Conservation (phyloP, 1,140 invertebrate species). For the Apis mellifera region DNA sequence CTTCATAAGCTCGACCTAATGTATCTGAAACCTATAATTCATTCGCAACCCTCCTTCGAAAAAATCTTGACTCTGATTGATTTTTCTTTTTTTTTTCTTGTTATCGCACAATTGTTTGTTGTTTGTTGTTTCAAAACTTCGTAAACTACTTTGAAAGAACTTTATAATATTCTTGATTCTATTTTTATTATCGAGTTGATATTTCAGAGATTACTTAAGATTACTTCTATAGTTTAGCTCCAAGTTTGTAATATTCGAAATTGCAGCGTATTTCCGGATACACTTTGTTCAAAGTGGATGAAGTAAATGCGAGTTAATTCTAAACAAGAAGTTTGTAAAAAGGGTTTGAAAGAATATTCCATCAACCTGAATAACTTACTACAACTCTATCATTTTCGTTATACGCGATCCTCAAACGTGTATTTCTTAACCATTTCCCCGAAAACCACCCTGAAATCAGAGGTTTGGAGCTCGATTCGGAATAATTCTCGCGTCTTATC, state of each 20-base stretch:
- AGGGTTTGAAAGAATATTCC: too few species aligned
- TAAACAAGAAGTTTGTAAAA: too few species aligned
- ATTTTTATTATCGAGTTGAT: not conserved
- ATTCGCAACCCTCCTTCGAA: constrained; percentile 11
- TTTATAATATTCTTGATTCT: not conserved
- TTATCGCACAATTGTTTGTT: not conserved
- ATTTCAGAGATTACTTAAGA: too few species aligned
- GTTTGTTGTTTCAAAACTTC: too few species aligned
- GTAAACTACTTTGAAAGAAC: not conserved
- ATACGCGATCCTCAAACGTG: too few species aligned
- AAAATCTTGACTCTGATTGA: not conserved
- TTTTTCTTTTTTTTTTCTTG: not conserved
- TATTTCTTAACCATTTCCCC: not conserved
- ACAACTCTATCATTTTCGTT: too few species aligned
- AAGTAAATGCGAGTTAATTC: too few species aligned
- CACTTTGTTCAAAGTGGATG: too few species aligned
- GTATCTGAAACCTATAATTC: constrained; percentile 56
- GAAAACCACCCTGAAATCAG: not conserved
- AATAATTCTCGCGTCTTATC: constrained; percentile 47
- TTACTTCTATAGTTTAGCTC: too few species aligned
- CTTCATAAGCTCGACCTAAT: constrained; percentile 48
- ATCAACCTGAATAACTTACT: too few species aligned
- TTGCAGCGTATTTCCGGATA: too few species aligned
- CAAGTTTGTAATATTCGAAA: too few species aligned
- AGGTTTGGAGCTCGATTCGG: not conserved